A percentile compares a stretch with the other conserved stretches of the same genome.
phyloP scores from a whole-genome alignment of 2,113 vertebrate species.

The Micromys minutus region DNA sequence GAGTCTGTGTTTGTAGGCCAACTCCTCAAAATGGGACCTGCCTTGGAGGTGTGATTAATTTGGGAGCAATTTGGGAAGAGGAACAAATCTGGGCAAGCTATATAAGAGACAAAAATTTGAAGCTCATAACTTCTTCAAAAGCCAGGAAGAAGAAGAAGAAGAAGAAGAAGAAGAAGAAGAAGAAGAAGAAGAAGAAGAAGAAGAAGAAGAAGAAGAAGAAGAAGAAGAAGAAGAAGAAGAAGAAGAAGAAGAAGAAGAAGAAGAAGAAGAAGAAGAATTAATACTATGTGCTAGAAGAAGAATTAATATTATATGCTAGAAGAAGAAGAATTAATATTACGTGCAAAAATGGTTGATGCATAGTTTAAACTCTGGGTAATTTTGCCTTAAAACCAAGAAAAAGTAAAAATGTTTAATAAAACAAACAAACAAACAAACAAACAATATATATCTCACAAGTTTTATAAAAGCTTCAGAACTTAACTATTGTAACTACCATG shows the following conservation, averaged over 20 bases:
- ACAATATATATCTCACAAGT: background rate
- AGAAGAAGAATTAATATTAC: background rate
- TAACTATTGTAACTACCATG: constrained; percentile 53
- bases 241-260: background rate
- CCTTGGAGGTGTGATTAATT: background rate
- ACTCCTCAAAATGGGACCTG: background rate
- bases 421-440: too few relatives aligned
- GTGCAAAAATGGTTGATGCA: background rate
- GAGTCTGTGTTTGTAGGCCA: background rate
- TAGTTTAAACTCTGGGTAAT: constrained; percentile 41
- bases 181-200: too few relatives aligned
- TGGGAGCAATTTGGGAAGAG: background rate
- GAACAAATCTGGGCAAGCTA: too few relatives aligned
- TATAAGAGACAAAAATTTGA: too few relatives aligned
- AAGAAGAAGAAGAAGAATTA: too few relatives aligned
- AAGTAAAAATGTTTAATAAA: constrained; percentile 32
- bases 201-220: too few relatives aligned
- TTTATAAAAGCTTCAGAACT: background rate
- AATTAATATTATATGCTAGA: background rate
- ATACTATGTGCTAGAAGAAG: too few relatives aligned
- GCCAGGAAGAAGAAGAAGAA: too few relatives aligned
- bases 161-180: too few relatives aligned
- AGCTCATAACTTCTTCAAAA: too few relatives aligned
- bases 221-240: too few relatives aligned
- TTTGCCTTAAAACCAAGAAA: constrained; percentile 9